Evolutionary conservation across 2,797 vertebrate genomes (phyloP), one percentile per base, ranked within the genome.

Genomic region (Cyprinella venusta): DNA sequence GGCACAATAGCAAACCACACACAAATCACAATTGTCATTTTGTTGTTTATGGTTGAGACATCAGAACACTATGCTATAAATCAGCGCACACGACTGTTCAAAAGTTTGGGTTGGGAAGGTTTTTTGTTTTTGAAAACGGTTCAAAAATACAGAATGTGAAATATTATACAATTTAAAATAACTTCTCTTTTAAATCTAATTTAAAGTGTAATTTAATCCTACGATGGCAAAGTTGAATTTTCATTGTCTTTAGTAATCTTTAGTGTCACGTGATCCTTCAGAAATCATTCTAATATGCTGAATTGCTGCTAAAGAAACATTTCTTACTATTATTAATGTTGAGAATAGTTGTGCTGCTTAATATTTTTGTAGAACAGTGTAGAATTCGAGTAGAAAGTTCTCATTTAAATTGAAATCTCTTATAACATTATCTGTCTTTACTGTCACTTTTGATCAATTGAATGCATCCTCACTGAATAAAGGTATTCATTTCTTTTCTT

Each of bases 21-120:
- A 69, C 52, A 59, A 59, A 59, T 59, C 38, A 56, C 24, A 59
- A 59, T 36, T 67, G 59, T 76, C 61, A 5, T 76, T 81, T 54
- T 75, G 45, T 54, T 67, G 18, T 15, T 76, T 40, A 52, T 15
- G 19, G 36, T 75, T 65, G 71, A 38, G 45, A 65, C 6, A 30
- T 63, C 50, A 61, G 8, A 61, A 61, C n/a, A 59, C 13, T 59
- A 42, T 26, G 5, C 15, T 26, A 38, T 42, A 76, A 76, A 61
- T 76, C 21, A 40, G 15, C 5, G 36, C 33, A 61, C 21, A 76
- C 2, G 21, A 56, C 33, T 36, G 21, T 75, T 40, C 54, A 40
- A 24, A 61, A 4, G n/a, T 59, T 26, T 75, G 30, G 48, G 8
- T 36, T 12, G 1, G 69, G 2, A 48, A 30, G 19, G 8, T 36